Percentiles rank a stretch among this genome's conserved stretches.
Conservation (phyloP, 2,113 vertebrate species). For the Megaptera novaeangliae region DNA sequence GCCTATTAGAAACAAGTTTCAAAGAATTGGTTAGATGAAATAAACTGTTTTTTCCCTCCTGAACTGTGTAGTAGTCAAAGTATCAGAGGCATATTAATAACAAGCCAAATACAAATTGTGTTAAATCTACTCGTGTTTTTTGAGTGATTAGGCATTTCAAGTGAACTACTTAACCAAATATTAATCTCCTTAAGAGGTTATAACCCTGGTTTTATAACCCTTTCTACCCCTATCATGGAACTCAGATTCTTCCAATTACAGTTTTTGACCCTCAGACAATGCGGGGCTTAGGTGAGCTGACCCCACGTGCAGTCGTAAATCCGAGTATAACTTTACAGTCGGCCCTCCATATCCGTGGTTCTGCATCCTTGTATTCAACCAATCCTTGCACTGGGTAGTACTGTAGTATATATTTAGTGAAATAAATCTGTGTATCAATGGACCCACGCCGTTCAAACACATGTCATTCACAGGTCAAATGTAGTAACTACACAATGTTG, state of each 20-base stretch:
- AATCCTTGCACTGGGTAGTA: neutral
- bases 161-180: neutral
- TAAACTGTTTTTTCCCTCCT: neutral
- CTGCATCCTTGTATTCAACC: neutral
- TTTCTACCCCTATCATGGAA: neutral
- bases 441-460: neutral
- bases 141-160: neutral
- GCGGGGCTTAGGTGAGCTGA: neutral
- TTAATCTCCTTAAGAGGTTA: neutral
- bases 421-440: neutral
- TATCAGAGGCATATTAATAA: neutral
- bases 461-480: too few relatives aligned
- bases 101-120: neutral
- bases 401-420: neutral
- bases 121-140: neutral
- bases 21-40: neutral
- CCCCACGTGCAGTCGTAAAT: accelerated
- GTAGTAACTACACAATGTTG: neutral
- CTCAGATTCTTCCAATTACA: neutral
- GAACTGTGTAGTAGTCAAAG: neutral
- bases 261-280: neutral
- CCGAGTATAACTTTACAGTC: neutral
- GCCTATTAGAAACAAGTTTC: neutral
- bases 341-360: neutral
- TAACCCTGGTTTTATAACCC: neutral